Conservation (phyloP, 2,797 vertebrate genomes). For the Labeo calbasu region DNA sequence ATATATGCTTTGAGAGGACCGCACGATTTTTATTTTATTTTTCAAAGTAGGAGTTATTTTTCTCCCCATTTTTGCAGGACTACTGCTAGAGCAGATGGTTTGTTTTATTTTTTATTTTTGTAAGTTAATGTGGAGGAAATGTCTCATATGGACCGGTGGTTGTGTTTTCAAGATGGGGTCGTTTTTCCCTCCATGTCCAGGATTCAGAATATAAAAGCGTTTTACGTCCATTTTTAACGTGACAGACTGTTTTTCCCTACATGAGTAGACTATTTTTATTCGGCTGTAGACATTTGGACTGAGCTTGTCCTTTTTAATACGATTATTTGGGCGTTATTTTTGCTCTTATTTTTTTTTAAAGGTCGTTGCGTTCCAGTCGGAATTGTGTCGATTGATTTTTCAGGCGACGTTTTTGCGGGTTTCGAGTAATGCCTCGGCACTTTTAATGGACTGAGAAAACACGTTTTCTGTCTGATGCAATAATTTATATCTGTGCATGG, state of each 20-base stretch:
- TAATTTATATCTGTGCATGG: slow-evolving; percentile 27
- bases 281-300: slow-evolving; percentile 42
- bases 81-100: slow-evolving; percentile 58
- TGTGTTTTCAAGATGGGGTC: slow-evolving; percentile 61
- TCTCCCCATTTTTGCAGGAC: slow-evolving; percentile 56
- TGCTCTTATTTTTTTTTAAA: slow-evolving; percentile 61
- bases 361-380: slow-evolving; percentile 55
- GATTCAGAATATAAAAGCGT: slow-evolving; percentile 60
- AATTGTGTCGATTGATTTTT: slow-evolving; percentile 63
- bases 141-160: slow-evolving; percentile 62
- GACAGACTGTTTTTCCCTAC: slow-evolving; percentile 49
- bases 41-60: slow-evolving; percentile 56
- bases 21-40: slow-evolving; percentile 65
- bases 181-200: slow-evolving; percentile 63
- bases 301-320: slow-evolving; percentile 56
- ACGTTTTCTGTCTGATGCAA: slow-evolving; percentile 52
- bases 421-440: slow-evolving; percentile 37
- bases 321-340: slow-evolving; percentile 55
- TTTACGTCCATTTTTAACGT: slow-evolving; percentile 61
- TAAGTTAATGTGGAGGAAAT: slow-evolving; percentile 62
- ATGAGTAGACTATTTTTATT: slow-evolving; percentile 44
- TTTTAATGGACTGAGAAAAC: slow-evolving; percentile 59
- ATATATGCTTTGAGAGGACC: slow-evolving; percentile 61
- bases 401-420: slow-evolving; percentile 60
- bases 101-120: slow-evolving; percentile 54